These are phyloP conservation scores for Misgurnus anguillicaudatus DNA, from an alignment of 2,113 vertebrate species.

Conservation along the genomic window DNA sequence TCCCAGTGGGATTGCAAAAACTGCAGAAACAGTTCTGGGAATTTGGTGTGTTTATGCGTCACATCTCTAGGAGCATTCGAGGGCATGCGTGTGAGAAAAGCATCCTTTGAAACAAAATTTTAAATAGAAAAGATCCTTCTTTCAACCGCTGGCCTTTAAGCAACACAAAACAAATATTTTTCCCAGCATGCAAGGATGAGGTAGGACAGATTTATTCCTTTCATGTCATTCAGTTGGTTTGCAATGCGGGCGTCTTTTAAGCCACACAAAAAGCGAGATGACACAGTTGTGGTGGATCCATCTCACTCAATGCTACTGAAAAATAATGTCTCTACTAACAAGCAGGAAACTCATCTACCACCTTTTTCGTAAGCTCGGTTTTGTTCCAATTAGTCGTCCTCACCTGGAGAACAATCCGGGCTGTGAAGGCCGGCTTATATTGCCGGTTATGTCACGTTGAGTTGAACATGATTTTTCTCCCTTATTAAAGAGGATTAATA, in stretches of 20 bases:
- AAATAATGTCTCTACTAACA: conserved; percentile 18
- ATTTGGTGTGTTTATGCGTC: not conserved
- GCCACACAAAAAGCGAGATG: not conserved
- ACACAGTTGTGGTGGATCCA: conserved; percentile 8
- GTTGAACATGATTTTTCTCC: conserved; percentile 9
- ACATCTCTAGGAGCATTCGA: conserved; percentile 6
- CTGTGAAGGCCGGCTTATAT: not conserved
- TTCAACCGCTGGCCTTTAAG: conserved; percentile 1
- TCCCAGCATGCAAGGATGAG: not conserved
- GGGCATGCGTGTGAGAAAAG: conserved; percentile 30
- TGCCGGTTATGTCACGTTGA: not conserved
- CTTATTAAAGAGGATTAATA: conserved; percentile 50
- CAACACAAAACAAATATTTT: not conserved
- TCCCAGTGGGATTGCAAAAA: not conserved
- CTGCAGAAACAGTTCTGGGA: conserved; percentile 10
- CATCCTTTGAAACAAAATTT: not conserved
- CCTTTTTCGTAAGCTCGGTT: conserved; percentile 5
- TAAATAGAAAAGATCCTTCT: not conserved
- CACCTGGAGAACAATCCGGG: conserved; percentile 31
- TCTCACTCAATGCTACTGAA: not conserved
- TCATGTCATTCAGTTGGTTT: not conserved
- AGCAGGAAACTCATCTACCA: conserved; percentile 21
- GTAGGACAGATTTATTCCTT: conserved; percentile 2
- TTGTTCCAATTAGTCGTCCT: conserved; percentile 45
- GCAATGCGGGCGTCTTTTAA: not conserved